Evolutionary conservation across 2,113 vertebrate species (phyloP).

Genomic region (Burhinus oedicnemus): DNA sequence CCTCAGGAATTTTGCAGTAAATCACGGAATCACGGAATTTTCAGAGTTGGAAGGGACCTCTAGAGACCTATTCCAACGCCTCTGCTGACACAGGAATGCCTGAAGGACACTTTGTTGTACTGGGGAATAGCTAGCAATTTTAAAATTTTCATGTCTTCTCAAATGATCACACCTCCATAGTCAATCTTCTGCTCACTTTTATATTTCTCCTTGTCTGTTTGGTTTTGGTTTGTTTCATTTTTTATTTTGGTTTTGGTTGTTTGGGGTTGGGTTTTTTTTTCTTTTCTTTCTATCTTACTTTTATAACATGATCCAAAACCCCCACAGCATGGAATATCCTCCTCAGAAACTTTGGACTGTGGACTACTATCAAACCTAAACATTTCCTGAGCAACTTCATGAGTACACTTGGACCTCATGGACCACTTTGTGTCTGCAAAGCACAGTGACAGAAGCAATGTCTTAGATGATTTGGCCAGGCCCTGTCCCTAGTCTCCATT

Average conservation of each 20-base stretch:
- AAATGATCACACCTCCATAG: background rate
- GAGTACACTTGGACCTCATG: background rate
- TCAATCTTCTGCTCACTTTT: background rate
- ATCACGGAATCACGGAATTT: no score
- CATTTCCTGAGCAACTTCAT: background rate
- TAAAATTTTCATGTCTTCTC: slow-evolving; percentile 47
- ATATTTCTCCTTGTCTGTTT: background rate
- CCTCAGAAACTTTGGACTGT: background rate
- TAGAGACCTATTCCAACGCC: no score
- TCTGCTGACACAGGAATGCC: no score
- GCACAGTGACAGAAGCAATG: background rate
- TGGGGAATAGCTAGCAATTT: slow-evolving; percentile 3
- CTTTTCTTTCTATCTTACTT: background rate
- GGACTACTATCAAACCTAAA: background rate
- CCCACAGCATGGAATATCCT: background rate
- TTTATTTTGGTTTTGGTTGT: background rate
- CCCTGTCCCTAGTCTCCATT: background rate
- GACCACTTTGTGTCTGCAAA: background rate
- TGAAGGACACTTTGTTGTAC: background rate
- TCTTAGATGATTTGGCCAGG: background rate
- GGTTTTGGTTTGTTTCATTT: background rate
- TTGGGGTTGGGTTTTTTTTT: background rate
- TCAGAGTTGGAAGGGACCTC: no score
- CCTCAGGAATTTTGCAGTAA: background rate
- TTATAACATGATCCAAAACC: background rate